Percentiles rank a stretch among this genome's conserved stretches.
Evolutionary conservation across 2,113 vertebrate species (phyloP).

Genomic region (Pogona vitticeps): DNA sequence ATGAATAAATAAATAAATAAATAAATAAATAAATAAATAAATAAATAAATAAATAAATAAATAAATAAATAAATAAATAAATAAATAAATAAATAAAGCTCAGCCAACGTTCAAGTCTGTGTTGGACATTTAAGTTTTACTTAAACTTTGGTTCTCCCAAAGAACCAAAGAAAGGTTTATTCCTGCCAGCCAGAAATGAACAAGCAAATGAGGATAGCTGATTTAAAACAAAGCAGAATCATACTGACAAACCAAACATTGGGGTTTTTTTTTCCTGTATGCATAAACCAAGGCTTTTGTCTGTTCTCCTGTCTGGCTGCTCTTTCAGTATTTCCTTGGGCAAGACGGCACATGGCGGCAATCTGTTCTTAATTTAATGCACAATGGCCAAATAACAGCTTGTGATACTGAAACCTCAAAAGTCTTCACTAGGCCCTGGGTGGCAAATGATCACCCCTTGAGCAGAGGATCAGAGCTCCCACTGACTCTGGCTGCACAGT

Average conservation of each 20-base stretch:
- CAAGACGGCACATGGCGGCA: not conserved
- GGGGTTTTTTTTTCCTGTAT: slow-evolving; percentile 12
- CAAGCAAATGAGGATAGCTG: not conserved
- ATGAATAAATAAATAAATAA: too few species aligned
- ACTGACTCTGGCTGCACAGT: not conserved
- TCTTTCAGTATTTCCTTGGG: slow-evolving; percentile 14
- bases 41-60: too few species aligned
- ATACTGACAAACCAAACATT: not conserved
- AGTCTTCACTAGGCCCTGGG: not conserved
- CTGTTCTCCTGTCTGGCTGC: not conserved
- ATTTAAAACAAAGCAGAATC: not conserved
- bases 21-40: too few species aligned
- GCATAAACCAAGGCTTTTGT: slow-evolving; percentile 38
- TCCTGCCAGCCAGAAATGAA: not conserved
- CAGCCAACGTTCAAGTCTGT: too few species aligned
- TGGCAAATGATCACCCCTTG: slow-evolving; percentile 43
- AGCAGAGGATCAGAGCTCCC: slow-evolving; percentile 19
- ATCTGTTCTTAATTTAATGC: slow-evolving; percentile 51
- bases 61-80: too few species aligned
- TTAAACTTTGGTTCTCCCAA: too few species aligned
- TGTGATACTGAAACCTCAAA: slow-evolving; percentile 17
- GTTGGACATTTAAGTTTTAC: too few species aligned
- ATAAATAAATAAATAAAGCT: too few species aligned
- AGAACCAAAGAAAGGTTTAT: not conserved
- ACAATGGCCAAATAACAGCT: slow-evolving; percentile 36